A percentile compares a stretch with the other conserved stretches of the same genome.
These are phyloP conservation scores for Papilio polyxenes DNA, from an alignment of 1,140 invertebrate genomes.

Conservation along the genomic window DNA sequence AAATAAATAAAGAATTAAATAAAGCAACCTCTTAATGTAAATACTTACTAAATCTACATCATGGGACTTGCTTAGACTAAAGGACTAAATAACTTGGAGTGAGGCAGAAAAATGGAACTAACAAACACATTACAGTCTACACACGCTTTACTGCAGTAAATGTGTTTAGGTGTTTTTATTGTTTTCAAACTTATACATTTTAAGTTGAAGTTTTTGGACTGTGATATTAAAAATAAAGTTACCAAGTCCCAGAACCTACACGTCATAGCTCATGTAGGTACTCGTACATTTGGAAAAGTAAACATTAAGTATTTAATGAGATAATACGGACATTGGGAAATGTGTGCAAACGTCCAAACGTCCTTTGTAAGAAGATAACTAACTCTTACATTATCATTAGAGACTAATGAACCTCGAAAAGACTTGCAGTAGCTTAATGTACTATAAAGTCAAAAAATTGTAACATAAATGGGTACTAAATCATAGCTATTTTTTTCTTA, in stretches of 20 bases:
- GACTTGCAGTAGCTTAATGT: neutral
- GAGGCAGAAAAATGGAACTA: too few species aligned
- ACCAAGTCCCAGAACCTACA: neutral
- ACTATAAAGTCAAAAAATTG: neutral
- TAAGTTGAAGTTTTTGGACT: too few species aligned
- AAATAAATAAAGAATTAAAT: too few species aligned
- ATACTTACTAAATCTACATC: neutral
- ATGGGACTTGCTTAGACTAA: too few species aligned
- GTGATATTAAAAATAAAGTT: too few species aligned
- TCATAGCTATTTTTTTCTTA: too few species aligned
- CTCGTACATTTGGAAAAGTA: neutral
- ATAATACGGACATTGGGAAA: neutral
- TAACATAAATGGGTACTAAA: neutral
- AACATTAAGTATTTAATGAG: neutral
- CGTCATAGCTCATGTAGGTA: too few species aligned
- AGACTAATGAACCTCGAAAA: neutral
- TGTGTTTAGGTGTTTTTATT: neutral
- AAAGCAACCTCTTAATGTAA: neutral
- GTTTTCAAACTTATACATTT: neutral
- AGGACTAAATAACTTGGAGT: too few species aligned
- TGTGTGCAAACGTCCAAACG: neutral
- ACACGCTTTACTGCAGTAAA: neutral
- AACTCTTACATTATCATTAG: conserved; percentile 4
- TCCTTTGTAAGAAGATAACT: neutral
- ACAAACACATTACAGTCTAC: too few species aligned